A percentile compares a stretch with the other conserved stretches of the same genome.
Conservation (phyloP, 2,113 vertebrate species). For the Pterocles gutturalis region DNA sequence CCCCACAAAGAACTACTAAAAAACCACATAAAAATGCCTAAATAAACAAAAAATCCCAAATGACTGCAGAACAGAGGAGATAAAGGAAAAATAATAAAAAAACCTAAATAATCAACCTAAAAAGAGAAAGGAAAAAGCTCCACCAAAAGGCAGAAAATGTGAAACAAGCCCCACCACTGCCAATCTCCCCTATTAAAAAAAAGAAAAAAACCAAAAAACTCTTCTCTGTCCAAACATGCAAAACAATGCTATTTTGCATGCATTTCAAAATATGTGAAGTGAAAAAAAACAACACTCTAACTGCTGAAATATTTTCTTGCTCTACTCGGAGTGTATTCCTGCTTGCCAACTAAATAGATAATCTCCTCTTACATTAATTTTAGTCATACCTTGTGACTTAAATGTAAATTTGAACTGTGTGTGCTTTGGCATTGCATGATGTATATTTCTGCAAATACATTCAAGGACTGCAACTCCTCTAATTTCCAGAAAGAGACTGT, state of each 20-base stretch:
- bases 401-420: background rate
- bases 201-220: background rate
- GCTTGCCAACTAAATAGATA: background rate
- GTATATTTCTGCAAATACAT: background rate
- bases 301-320: background rate
- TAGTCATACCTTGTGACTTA: background rate
- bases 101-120: background rate
- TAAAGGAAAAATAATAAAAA: background rate
- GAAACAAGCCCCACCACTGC: accelerated
- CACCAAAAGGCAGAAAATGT: background rate
- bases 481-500: background rate
- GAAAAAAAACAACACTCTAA: background rate
- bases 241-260: background rate
- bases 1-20: background rate
- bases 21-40: background rate
- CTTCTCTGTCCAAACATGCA: background rate
- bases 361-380: background rate
- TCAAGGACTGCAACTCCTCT: background rate
- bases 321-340: background rate
- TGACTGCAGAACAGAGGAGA: background rate
- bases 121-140: background rate
- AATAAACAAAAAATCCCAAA: background rate
- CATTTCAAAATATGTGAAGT: background rate
- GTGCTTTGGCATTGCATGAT: background rate
- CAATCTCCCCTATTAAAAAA: background rate